Percentiles rank a stretch among this genome's conserved stretches.
These are phyloP conservation scores for Passer domesticus DNA, from an alignment of 2,113 vertebrate genomes.

Conservation along the genomic window DNA sequence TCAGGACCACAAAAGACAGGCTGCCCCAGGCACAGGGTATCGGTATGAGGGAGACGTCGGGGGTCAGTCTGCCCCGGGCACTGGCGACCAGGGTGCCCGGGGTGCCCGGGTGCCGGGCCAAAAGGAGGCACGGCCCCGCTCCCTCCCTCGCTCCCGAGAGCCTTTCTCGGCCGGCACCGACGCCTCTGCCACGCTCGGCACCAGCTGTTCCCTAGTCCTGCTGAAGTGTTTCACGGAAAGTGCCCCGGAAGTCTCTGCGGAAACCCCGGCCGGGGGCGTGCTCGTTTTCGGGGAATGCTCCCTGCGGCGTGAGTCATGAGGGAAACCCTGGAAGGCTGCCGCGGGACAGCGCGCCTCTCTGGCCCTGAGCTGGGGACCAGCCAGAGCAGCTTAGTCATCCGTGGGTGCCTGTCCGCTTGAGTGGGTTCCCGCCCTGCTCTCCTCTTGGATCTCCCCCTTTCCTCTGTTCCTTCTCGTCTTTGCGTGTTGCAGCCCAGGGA, in stretches of 20 bases:
- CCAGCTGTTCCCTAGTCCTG: neutral
- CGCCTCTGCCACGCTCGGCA: neutral
- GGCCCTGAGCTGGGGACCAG: neutral
- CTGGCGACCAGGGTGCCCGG: neutral
- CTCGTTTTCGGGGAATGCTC: neutral
- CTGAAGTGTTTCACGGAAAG: neutral
- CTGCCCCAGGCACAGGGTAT: neutral
- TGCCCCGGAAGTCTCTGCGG: neutral
- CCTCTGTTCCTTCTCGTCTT: neutral
- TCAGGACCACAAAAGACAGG: too few species aligned
- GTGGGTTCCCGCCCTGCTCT: neutral
- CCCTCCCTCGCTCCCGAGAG: neutral
- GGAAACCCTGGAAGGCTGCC: neutral
- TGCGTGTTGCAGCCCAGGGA: neutral
- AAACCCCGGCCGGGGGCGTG: neutral
- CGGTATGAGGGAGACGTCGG: too few species aligned
- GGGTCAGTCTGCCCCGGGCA: neutral
- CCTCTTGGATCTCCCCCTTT: neutral
- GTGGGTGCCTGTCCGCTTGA: neutral
- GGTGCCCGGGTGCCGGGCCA: too few species aligned
- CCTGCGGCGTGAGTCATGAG: neutral
- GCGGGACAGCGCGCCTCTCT: neutral
- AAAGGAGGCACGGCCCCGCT: neutral
- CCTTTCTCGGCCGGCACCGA: neutral
- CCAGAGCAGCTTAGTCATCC: neutral